A percentile compares a stretch with the other conserved stretches of the same genome.
Evolutionary conservation across 2,888 invertebrate genomes (phyloP).

Genomic region (Rhamphomyia laevipes): DNA sequence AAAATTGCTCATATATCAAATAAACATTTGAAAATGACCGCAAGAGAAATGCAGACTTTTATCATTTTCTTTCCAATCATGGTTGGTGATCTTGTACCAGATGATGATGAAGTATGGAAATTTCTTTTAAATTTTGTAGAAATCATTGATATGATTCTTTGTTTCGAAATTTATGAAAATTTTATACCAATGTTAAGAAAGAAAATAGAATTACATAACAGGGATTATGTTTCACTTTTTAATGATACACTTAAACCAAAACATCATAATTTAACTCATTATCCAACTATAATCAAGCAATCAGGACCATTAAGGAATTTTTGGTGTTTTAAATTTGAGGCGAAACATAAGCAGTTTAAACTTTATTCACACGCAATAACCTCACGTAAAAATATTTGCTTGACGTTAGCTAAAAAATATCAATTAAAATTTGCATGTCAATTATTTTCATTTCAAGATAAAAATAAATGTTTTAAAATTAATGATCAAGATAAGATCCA

Average conservation of each 20-base stretch:
- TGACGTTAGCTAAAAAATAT: constrained; percentile 19
- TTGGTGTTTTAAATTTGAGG: constrained; percentile 19
- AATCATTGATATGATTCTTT: constrained; percentile 17
- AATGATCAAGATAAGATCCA: constrained; percentile 7
- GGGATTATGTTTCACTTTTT: constrained; percentile 12
- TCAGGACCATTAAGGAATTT: constrained; percentile 16
- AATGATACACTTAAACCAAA: constrained; percentile 20
- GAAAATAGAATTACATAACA: constrained; percentile 9
- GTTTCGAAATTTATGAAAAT: constrained; percentile 8
- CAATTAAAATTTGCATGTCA: constrained; percentile 16
- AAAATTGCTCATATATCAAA: constrained; percentile 8
- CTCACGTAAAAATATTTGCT: constrained; percentile 20
- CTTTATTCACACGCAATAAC: constrained; percentile 19
- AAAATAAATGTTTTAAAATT: background rate
- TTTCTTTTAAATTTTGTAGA: constrained; percentile 17
- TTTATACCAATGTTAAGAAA: constrained; percentile 9
- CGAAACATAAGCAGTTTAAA: constrained; percentile 18
- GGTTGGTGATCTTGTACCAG: constrained; percentile 19
- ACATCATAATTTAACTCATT: constrained; percentile 18
- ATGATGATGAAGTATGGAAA: constrained; percentile 17
- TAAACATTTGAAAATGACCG: constrained; percentile 16
- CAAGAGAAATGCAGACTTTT: constrained; percentile 20
- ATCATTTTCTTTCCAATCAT: constrained; percentile 17
- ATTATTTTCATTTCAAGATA: background rate
- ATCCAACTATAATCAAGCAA: constrained; percentile 16